Evolutionary conservation across 2,113 vertebrate species (phyloP).

Genomic region (Odontesthes bonariensis): DNA sequence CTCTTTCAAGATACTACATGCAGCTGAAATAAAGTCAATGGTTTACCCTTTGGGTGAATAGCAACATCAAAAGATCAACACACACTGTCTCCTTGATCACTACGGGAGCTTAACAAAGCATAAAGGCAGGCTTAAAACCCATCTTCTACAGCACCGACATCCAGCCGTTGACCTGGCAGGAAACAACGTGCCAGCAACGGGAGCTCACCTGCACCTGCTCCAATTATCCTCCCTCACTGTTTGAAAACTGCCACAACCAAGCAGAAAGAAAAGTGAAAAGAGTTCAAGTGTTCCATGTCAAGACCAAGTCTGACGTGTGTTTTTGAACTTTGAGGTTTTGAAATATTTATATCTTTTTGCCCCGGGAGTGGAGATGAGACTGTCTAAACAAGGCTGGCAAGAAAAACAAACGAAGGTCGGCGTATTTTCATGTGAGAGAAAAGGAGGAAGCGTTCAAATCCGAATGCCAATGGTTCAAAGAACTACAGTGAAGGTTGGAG

Average conservation of each 20-base stretch:
- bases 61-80: constrained; percentile 63
- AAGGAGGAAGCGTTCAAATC: constrained; percentile 70
- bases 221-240: constrained; percentile 11
- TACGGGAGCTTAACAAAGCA: constrained; percentile 50
- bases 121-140: constrained; percentile 31
- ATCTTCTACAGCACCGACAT: constrained; percentile 11
- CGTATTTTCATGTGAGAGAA: constrained; percentile 64
- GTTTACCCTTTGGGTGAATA: constrained; percentile 55
- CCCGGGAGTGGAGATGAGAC: constrained; percentile 37
- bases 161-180: constrained; percentile 51
- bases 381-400: constrained; percentile 48
- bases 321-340: constrained; percentile 26
- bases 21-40: constrained; percentile 21
- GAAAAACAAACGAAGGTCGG: constrained; percentile 61
- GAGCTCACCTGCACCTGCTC: constrained; percentile 63
- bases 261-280: constrained; percentile 37
- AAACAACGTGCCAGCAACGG: constrained; percentile 34
- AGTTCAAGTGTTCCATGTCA: constrained; percentile 41
- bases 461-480: constrained; percentile 56
- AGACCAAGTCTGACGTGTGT: constrained; percentile 41
- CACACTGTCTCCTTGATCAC: constrained; percentile 20
- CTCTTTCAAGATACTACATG: constrained; percentile 62
- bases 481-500: constrained; percentile 19
- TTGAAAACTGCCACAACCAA: constrained; percentile 23
- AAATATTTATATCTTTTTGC: constrained; percentile 20